phyloP scores from a whole-genome alignment of 2,797 vertebrate genomes.

The Periophthalmus magnuspinnatus region DNA sequence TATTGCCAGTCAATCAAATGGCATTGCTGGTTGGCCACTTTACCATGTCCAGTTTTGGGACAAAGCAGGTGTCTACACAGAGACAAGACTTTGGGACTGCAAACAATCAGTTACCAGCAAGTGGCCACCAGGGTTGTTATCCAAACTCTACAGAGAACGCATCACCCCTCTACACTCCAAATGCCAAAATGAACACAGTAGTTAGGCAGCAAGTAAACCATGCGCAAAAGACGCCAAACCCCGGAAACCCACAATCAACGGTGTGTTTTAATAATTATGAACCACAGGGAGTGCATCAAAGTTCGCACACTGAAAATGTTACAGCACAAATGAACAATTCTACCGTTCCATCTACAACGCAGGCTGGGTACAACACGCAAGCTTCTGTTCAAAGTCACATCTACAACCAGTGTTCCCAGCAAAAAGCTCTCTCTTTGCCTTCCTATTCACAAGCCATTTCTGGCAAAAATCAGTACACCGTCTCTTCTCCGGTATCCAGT shows the following conservation, averaged over 20 bases:
- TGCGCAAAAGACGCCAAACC: not conserved
- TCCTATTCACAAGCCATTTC: not conserved
- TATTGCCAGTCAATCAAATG: not conserved
- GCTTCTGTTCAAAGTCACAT: not conserved
- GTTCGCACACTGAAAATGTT: rapidly evolving
- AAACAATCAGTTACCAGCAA: too few relatives aligned
- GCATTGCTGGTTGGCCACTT: not conserved
- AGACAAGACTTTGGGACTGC: not conserved
- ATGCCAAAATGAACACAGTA: not conserved
- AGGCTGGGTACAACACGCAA: not conserved
- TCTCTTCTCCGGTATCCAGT: not conserved
- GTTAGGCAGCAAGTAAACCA: not conserved
- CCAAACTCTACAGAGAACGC: slow-evolving; percentile 6
- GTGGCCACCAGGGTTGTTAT: slow-evolving; percentile 1
- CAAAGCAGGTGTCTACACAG: not conserved
- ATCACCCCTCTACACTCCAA: not conserved
- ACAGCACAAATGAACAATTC: not conserved
- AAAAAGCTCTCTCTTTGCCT: not conserved
- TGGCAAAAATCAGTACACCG: too few relatives aligned
- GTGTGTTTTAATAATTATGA: not conserved
- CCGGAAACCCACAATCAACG: not conserved
- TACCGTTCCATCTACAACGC: not conserved
- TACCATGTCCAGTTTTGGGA: not conserved
- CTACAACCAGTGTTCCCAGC: not conserved
- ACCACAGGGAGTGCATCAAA: rapidly evolving